Base-by-base conservation (phyloP, 2,888 invertebrate genomes). In the Cenopis cana region DNA sequence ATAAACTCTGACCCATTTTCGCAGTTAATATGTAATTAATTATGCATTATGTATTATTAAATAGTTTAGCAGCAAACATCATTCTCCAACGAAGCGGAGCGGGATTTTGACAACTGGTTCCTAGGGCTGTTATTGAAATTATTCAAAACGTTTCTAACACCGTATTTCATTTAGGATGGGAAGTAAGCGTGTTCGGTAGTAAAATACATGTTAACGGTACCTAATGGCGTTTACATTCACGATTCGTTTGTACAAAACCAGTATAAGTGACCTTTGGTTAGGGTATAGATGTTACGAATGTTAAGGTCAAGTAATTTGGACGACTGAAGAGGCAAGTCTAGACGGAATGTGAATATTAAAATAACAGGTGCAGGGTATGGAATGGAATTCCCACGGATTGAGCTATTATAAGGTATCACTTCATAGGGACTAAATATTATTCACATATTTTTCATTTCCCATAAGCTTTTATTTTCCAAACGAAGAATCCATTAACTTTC, bases 61-160 rank as follows among this genome's bases (percentile, higher is more conserved):
- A 41, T 41, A 54, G 29, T 54, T 24, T 6, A 29, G 6, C 24
- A 8, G 20, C 59, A 41, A n/a, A 24, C 54, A 55, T 9, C 41
- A 59, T 59, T 59, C 59, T 38, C 41, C 18, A 9, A 38, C 38
- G 17, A n/a, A 56, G 17, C 17, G 20, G 54, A 56, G 17, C 17
- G 20, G 54, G 24, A 12, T 59, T 59, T 59, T 10, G 59, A 59
- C 59, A 41, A 41, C 59, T 14, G 41, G 59, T 59, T 59, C 38
- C 9, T 20, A 20, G 12, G 3, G 18, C 36, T 33, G 18, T 11
- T n/a, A 49, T 33, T 33, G 5, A 33, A 33, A 33, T 33, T 33
- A 33, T 24, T 24, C 24, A 24, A 24, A 24, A 24, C 24, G 24
- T 3, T 24, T 24, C 24, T 24, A 24, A 24, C 2, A 4, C 24